Evolutionary conservation across 1,140 invertebrate genomes (phyloP), one percentile per base, ranked within the genome.

Genomic region (Piezodorus guildinii): DNA sequence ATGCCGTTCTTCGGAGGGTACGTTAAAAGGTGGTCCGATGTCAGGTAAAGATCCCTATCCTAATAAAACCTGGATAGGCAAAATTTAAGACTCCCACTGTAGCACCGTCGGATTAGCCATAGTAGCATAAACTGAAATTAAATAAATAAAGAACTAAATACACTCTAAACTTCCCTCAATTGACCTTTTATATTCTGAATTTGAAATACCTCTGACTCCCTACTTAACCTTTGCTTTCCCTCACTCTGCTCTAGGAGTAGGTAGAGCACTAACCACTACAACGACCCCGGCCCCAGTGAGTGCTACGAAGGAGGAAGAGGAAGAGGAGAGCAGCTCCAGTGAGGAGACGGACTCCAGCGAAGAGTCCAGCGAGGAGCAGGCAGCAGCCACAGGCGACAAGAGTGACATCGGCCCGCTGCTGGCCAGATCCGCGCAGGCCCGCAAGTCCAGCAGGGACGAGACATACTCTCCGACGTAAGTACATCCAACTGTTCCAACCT

Each of bases 331-430:
- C 58, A 78, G 77, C 56, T 17, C 30, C 12, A 79, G 78, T 5
- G 80, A 85, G 68, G 86, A 87, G 69, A 83, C 82, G 39, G 84
- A 86, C 68, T 83, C 82, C 12, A 87, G 89, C 73, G 86, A 87
- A 71, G 64, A 65, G 10, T 87, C 90, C 72, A 87, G 86, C 19
- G 85, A 87, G 68, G 81, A 85, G 23, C 85, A 81, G 43, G 70
- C 73, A 14, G 59, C 70, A 2, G 63, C 71, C 0, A 46, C 69
- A 45, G 65, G 70, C 14, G 80, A 80, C 68, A 82, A 85, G 65
- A 85, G 83, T 27, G 86, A 90, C 72, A 89, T 90, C 68, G 87
- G 85, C 14, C 84, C 87, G 16, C 74, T 90, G 60, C 77, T 90
- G 34, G 88, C 88, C 1, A 78, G 86, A 49, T 87, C 85, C 71